These are phyloP conservation scores for Lepidochrysops patricia DNA, from an alignment of 2,888 invertebrate genomes.

Conservation along the genomic window DNA sequence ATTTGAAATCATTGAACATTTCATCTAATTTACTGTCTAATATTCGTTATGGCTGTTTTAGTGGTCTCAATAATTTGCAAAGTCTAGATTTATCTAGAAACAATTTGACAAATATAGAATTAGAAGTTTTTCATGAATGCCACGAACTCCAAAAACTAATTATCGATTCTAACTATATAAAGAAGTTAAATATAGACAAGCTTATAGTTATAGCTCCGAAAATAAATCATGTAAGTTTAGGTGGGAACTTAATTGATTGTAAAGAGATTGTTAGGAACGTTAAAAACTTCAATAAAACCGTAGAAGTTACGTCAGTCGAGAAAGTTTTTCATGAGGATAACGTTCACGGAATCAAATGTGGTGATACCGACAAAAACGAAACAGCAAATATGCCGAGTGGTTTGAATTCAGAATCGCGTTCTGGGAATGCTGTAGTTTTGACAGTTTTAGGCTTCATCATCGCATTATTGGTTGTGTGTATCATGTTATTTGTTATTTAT, in stretches of 20 bases:
- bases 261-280: constrained; percentile 48
- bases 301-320: constrained; percentile 53
- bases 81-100: constrained; percentile 53
- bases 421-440: constrained; percentile 28
- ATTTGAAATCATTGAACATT: constrained; percentile 47
- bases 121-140: constrained; percentile 57
- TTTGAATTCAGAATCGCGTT: not conserved
- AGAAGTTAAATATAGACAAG: constrained; percentile 46
- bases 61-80: constrained; percentile 48
- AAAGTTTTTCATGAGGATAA: constrained; percentile 62
- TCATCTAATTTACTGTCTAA: constrained; percentile 44
- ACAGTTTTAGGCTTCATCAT: constrained; percentile 26
- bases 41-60: constrained; percentile 51
- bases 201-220: constrained; percentile 41
- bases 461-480: constrained; percentile 10
- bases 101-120: constrained; percentile 42
- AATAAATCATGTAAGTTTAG: constrained; percentile 46
- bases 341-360: constrained; percentile 59
- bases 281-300: constrained; percentile 34
- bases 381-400: constrained; percentile 17
- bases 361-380: constrained; percentile 29
- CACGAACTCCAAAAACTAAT: constrained; percentile 42
- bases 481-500: constrained; percentile 10
- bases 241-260: constrained; percentile 57
- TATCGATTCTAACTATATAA: constrained; percentile 54